Percentiles rank a stretch among this genome's conserved stretches.
These are phyloP conservation scores for Pygoscelis adeliae DNA, from an alignment of 2,113 vertebrate genomes.

Conservation along the genomic window DNA sequence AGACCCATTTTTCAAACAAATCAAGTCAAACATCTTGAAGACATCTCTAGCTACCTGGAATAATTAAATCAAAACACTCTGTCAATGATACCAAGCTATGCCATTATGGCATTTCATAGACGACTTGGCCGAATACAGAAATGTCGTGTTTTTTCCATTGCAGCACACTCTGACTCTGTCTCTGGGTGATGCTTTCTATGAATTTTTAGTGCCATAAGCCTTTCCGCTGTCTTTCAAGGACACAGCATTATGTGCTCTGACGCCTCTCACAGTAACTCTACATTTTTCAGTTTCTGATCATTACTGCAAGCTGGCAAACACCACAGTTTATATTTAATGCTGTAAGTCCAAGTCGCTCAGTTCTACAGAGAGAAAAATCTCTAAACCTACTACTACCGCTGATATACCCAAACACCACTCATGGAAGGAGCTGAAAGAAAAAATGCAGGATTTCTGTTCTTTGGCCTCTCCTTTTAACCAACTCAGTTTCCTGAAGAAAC, in stretches of 20 bases:
- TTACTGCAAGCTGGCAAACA: background rate
- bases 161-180: background rate
- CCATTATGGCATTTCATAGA: background rate
- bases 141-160: background rate
- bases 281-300: background rate
- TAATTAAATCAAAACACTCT: slow-evolving; percentile 7
- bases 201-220: background rate
- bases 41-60: background rate
- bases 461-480: background rate
- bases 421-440: background rate
- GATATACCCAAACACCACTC: background rate
- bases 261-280: background rate
- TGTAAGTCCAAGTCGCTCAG: background rate
- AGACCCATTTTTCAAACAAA: background rate
- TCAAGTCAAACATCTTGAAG: background rate
- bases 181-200: background rate
- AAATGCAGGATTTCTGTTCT: background rate
- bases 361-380: background rate
- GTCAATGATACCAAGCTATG: background rate
- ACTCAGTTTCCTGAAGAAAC: background rate
- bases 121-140: background rate
- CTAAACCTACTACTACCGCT: background rate
- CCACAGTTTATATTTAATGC: background rate
- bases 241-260: background rate
- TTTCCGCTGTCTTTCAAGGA: background rate